Evolutionary conservation across 2,797 vertebrate genomes (phyloP).

Genomic region (Glyptemys insculpta): DNA sequence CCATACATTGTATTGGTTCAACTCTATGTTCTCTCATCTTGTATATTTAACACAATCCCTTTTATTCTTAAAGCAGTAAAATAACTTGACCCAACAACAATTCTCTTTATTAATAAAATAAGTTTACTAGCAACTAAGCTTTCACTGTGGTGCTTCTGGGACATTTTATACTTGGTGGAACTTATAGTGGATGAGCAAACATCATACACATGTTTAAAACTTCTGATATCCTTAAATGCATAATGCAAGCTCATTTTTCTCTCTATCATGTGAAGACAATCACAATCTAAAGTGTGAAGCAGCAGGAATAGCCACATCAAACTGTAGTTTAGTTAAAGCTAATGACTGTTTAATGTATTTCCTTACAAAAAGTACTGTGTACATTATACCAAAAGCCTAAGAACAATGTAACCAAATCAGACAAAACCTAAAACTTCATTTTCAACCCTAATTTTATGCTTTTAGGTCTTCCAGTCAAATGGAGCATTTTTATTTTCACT

Average conservation of each 20-base stretch:
- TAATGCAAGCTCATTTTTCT: neutral
- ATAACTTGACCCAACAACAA: neutral
- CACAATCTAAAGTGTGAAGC: neutral
- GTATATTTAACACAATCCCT: neutral
- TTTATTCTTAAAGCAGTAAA: neutral
- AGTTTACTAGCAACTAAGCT: neutral
- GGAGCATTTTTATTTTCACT: neutral
- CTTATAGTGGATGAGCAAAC: neutral
- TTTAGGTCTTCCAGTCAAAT: neutral
- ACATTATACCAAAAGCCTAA: neutral
- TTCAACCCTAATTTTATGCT: neutral
- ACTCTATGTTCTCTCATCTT: neutral
- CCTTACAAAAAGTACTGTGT: neutral
- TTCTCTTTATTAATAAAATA: neutral
- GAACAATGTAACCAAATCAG: neutral
- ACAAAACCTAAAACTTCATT: neutral
- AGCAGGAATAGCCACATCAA: neutral
- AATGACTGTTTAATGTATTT: neutral
- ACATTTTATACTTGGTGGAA: neutral
- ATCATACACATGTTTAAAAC: neutral
- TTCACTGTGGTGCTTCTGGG: neutral
- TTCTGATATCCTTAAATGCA: neutral
- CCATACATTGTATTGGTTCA: neutral
- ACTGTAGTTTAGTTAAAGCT: neutral
- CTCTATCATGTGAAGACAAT: neutral